These are phyloP conservation scores for Virgularia gustaviana DNA, from an alignment of 92 coral and sea anemone genomes.

Conservation along the genomic window DNA sequence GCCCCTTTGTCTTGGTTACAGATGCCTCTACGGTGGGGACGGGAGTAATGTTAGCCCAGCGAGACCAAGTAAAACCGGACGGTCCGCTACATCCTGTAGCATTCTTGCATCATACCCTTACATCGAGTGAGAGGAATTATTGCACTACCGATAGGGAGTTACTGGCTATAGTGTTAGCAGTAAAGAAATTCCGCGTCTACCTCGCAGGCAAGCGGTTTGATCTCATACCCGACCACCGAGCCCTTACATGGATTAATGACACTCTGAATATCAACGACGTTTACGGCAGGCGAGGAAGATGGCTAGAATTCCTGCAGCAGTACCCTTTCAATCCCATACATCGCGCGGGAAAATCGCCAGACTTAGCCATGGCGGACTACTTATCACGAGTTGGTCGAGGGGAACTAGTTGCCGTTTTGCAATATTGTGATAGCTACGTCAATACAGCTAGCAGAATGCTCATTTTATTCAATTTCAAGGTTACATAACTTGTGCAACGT, in stretches of 20 bases:
- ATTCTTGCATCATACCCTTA: not conserved
- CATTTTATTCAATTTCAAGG: too few relatives aligned
- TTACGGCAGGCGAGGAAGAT: not conserved
- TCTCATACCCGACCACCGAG: not conserved
- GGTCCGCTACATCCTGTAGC: not conserved
- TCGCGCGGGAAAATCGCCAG: too few relatives aligned
- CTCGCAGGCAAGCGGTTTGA: conserved; percentile 6
- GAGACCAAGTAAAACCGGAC: not conserved
- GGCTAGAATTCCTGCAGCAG: conserved; percentile 1
- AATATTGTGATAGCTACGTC: too few relatives aligned
- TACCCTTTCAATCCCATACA: too few relatives aligned
- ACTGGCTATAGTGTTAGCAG: conserved; percentile 11
- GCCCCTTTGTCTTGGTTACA: not conserved
- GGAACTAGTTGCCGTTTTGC: too few relatives aligned
- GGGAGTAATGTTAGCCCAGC: not conserved
- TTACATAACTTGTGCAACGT: too few relatives aligned
- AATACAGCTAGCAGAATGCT: too few relatives aligned
- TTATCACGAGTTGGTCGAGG: too few relatives aligned
- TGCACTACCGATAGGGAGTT: not conserved
- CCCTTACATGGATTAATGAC: too few relatives aligned
- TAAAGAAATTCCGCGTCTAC: conserved; percentile 5
- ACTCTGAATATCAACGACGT: conserved; percentile 1
- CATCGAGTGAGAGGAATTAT: not conserved
- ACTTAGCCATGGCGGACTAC: too few relatives aligned
- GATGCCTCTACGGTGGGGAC: not conserved